These are phyloP conservation scores for Nomada fabriciana DNA, from an alignment of 2,888 invertebrate species.

Conservation along the genomic window DNA sequence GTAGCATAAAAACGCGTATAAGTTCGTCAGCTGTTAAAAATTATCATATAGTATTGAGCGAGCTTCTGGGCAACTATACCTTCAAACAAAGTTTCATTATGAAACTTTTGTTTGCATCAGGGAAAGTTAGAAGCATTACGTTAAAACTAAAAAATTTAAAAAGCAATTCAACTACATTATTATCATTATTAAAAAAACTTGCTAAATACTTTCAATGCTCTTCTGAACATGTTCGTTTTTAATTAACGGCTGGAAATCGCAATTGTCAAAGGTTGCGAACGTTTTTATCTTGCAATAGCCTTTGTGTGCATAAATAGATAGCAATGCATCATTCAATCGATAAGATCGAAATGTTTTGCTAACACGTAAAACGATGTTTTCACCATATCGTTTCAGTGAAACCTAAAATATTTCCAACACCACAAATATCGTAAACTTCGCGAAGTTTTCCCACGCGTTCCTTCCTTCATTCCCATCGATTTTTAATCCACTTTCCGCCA, in stretches of 20 bases:
- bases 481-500: neutral
- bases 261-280: neutral
- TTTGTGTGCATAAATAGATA: neutral
- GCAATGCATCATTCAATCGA: neutral
- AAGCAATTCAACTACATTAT: neutral
- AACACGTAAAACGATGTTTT: neutral
- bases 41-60: neutral
- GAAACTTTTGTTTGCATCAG: neutral
- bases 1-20: conserved; percentile 17
- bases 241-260: neutral
- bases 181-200: neutral
- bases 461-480: neutral
- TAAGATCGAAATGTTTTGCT: neutral
- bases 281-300: neutral
- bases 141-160: neutral
- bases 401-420: neutral
- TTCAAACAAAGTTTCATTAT: neutral
- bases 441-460: conserved; percentile 9
- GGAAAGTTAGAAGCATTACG: neutral
- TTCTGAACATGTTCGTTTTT: neutral
- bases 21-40: conserved; percentile 4
- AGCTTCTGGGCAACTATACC: conserved; percentile 21
- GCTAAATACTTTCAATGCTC: neutral
- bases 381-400: neutral
- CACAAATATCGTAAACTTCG: conserved; percentile 27